Evolutionary conservation across 1,140 invertebrate species (phyloP).

Genomic region (Mya arenaria): DNA sequence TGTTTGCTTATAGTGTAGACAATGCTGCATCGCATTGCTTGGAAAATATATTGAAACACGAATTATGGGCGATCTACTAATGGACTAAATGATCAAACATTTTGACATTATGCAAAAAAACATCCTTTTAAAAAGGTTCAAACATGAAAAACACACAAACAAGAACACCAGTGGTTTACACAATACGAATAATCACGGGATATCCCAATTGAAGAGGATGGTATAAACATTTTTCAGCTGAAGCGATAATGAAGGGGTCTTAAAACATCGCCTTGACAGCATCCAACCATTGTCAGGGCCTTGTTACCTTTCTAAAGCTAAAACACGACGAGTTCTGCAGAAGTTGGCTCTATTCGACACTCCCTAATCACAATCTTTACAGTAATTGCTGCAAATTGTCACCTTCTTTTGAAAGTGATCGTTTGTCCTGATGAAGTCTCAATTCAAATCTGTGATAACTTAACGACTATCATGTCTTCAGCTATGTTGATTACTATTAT

Average conservation of each 20-base stretch:
- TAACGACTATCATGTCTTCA: slow-evolving; percentile 37
- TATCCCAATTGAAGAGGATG: no score
- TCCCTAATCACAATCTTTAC: slow-evolving; percentile 22
- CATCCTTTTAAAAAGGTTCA: no score
- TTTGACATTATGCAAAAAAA: no score
- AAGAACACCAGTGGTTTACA: no score
- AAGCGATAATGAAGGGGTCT: slow-evolving; percentile 15
- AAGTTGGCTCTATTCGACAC: background rate
- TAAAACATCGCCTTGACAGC: background rate
- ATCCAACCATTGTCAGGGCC: background rate
- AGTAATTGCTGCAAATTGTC: slow-evolving; percentile 56
- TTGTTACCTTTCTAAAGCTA: background rate
- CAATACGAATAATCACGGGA: no score
- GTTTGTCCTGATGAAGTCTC: slow-evolving; percentile 9
- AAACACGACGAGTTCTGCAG: background rate
- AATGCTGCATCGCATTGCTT: no score
- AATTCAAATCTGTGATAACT: slow-evolving; percentile 41
- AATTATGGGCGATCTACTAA: no score
- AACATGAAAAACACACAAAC: no score
- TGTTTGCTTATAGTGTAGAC: no score
- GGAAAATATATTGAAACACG: no score
- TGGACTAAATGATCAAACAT: no score
- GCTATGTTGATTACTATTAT: slow-evolving; percentile 52
- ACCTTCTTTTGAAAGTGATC: background rate
- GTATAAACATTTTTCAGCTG: slow-evolving; percentile 18